These are phyloP conservation scores for Anolis sagrei DNA, from an alignment of 2,113 vertebrate species.

Conservation along the genomic window DNA sequence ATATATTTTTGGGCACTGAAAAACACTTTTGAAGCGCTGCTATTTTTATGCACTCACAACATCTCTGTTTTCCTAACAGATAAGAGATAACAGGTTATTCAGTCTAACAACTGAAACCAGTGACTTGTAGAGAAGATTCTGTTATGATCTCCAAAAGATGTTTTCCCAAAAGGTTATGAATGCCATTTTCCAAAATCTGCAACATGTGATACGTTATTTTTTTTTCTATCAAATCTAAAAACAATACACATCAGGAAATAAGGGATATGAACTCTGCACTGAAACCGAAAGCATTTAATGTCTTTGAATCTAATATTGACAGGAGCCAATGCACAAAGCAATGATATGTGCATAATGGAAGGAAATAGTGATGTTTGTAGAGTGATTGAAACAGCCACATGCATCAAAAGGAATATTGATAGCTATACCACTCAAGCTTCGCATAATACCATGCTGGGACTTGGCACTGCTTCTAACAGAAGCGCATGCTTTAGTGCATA, in stretches of 20 bases:
- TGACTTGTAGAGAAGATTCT: no score
- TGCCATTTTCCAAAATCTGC: no score
- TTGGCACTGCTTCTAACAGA: not conserved
- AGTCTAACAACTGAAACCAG: no score
- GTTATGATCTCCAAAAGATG: no score
- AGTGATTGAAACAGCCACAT: not conserved
- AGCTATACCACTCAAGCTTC: not conserved
- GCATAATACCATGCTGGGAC: not conserved
- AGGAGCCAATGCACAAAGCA: not conserved
- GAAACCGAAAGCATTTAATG: not conserved
- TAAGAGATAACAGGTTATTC: no score
- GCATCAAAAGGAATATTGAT: not conserved
- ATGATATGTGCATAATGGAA: not conserved
- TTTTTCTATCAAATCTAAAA: not conserved
- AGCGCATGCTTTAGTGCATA: not conserved
- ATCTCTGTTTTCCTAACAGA: no score
- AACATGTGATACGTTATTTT: not conserved
- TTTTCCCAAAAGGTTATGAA: no score
- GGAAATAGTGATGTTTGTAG: not conserved
- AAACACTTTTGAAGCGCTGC: no score
- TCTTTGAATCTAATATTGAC: not conserved
- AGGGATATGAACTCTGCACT: not conserved
- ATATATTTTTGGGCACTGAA: no score
- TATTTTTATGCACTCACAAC: no score
- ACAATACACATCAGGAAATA: not conserved